Evolutionary conservation across 2,888 invertebrate species (phyloP).

Genomic region (Ferrisia virgata): DNA sequence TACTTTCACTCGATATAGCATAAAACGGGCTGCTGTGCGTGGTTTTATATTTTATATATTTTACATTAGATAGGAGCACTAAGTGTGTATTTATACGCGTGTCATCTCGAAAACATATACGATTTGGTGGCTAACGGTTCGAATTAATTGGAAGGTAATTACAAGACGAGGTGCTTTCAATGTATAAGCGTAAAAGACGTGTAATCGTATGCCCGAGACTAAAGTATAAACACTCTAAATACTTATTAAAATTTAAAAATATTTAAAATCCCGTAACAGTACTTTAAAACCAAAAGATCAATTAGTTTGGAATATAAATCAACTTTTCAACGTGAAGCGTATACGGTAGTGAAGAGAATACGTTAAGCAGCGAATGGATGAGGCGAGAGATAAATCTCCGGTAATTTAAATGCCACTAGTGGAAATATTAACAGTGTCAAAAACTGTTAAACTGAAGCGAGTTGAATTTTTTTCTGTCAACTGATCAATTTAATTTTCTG

Average conservation of each 20-base stretch:
- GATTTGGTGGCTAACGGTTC: background rate
- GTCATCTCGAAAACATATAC: background rate
- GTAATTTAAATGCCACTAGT: too few species aligned
- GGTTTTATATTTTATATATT: background rate
- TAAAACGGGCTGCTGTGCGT: background rate
- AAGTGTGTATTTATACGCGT: background rate
- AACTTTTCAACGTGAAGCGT: background rate
- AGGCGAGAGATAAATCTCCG: too few species aligned
- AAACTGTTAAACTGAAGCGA: too few species aligned
- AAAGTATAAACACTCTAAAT: background rate
- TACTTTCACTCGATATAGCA: background rate
- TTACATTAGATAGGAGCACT: background rate
- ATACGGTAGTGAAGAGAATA: background rate
- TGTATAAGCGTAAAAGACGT: background rate
- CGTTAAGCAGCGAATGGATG: background rate
- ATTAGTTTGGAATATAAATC: constrained; percentile 15
- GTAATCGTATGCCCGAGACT: background rate
- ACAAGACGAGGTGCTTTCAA: constrained; percentile 9
- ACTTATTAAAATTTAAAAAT: background rate
- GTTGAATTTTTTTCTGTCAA: too few species aligned
- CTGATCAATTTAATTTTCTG: too few species aligned
- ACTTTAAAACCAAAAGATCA: background rate
- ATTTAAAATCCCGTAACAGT: constrained; percentile 26
- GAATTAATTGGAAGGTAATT: constrained; percentile 21
- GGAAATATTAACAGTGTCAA: too few species aligned